phyloP scores from a whole-genome alignment of 92 coral and sea anemone species.

The Blastomussa wellsi region DNA sequence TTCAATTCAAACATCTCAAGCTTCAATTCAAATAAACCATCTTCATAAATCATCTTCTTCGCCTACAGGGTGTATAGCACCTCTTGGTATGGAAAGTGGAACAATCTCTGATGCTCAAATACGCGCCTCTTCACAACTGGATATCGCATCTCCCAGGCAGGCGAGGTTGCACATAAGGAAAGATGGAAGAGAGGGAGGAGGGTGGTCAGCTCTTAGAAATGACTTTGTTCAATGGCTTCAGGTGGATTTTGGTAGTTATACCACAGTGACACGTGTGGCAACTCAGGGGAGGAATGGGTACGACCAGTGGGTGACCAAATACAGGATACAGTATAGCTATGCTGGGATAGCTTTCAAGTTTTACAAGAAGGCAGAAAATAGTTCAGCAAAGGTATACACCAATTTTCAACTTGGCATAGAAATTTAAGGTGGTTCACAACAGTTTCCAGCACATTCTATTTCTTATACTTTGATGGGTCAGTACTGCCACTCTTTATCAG shows the following conservation, averaged over 20 bases:
- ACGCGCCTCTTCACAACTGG: constrained; percentile 3
- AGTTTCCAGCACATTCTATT: too few species aligned
- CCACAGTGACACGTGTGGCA: constrained; percentile 14
- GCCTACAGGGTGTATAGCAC: neutral
- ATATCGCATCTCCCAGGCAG: neutral
- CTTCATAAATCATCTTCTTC: too few species aligned
- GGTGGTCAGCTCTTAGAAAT: neutral
- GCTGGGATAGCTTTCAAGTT: neutral
- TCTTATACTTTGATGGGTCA: too few species aligned
- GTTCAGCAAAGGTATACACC: neutral
- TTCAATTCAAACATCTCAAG: too few species aligned
- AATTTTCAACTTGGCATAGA: neutral
- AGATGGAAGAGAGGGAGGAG: neutral
- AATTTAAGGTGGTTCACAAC: too few species aligned
- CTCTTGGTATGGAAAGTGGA: constrained; percentile 18
- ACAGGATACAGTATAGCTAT: neutral
- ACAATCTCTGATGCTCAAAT: constrained; percentile 6
- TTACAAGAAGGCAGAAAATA: neutral
- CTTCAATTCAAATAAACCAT: too few species aligned
- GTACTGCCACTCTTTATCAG: too few species aligned
- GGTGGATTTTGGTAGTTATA: constrained; percentile 6
- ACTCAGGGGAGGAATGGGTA: constrained; percentile 13
- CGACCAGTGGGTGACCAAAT: neutral
- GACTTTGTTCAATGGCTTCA: constrained; percentile 25
- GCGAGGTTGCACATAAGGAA: neutral